phyloP scores from a whole-genome alignment of 2,888 invertebrate genomes.

The Patella depressa region DNA sequence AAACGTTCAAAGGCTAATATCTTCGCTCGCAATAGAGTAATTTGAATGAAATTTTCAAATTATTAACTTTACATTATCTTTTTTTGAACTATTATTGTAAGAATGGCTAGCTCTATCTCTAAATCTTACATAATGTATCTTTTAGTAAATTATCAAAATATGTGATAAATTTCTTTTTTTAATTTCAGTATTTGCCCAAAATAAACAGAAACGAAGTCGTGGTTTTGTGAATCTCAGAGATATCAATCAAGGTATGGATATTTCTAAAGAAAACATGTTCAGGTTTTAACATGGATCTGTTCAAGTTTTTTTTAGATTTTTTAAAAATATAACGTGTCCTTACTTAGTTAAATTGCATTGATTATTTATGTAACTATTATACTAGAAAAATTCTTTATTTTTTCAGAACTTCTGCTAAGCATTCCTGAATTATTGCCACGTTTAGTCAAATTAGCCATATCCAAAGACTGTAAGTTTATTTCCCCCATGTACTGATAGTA shows the following conservation, averaged over 20 bases:
- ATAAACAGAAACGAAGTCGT: conserved; percentile 70
- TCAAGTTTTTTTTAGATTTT: not conserved
- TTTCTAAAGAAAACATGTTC: not conserved
- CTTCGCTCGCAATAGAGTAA: too few species aligned
- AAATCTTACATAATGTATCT: too few species aligned
- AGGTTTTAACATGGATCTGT: not conserved
- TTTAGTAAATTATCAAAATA: too few species aligned
- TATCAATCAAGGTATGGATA: conserved; percentile 67
- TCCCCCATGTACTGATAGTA: not conserved
- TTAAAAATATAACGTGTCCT: conserved; percentile 16
- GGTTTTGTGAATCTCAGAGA: conserved; percentile 70
- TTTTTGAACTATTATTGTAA: too few species aligned
- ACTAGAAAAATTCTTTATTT: conserved; percentile 11
- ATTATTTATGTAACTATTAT: too few species aligned
- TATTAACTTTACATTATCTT: too few species aligned
- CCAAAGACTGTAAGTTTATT: conserved; percentile 65
- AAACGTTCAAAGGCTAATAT: too few species aligned
- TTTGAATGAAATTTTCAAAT: too few species aligned
- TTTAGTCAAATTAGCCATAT: conserved; percentile 68
- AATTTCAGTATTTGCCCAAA: conserved; percentile 70
- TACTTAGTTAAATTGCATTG: not conserved
- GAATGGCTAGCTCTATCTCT: too few species aligned
- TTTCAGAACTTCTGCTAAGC: conserved; percentile 66
- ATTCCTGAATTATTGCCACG: conserved; percentile 69
- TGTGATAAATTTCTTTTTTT: not conserved